Base-by-base conservation (phyloP, 2,888 invertebrate species). In the Dasypogon diadema region DNA sequence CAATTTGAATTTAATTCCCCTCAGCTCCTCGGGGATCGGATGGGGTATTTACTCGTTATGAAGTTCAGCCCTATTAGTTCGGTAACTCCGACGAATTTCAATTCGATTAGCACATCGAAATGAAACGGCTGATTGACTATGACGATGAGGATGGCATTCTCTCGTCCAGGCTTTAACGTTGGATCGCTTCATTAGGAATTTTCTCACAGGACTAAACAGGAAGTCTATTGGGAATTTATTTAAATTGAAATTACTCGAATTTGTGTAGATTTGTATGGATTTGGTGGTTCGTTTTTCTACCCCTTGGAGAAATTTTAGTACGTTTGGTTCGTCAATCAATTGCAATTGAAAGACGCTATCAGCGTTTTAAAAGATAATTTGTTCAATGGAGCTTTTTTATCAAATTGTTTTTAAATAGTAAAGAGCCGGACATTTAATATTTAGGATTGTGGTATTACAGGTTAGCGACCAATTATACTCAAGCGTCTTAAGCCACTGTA, bases 131-230 rank as follows among this genome's bases (percentile, higher is more conserved):
- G 65, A 65, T 65, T 65, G 65, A 65, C 65, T 65, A 48, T 14
- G 65, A 14, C 22, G 26, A 24, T 24, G 65, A 18, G 46, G 16
- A 26, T 8, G 22, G 46, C 24, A 48, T 1, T 10, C 22, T 2
- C 30, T 65, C 65, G 10, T 8, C 24, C 14, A 6, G 24, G 46
- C 8, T 12, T 18, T 22, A 55, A 16, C 60, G 18, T 60, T 60
- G 34, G 37, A 60, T 60, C 37, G 65, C 65, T 65, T 65, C 65
- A 65, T 65, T 65, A 65, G 65, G 24, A 65, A 65, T 65, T 65
- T 65, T 21, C 65, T 65, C 37, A 46, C 24, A 65, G 46, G 48
- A 65, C 46, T 46, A 65, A 22, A 65, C 24, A 24, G 46, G 24
- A 46, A 65, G 6, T 24, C 65, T 34, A 46, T 46, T 65, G 65